Evolutionary conservation across 2,797 vertebrate genomes (phyloP), one percentile per base, ranked within the genome.

Genomic region (Selene dorsalis): DNA sequence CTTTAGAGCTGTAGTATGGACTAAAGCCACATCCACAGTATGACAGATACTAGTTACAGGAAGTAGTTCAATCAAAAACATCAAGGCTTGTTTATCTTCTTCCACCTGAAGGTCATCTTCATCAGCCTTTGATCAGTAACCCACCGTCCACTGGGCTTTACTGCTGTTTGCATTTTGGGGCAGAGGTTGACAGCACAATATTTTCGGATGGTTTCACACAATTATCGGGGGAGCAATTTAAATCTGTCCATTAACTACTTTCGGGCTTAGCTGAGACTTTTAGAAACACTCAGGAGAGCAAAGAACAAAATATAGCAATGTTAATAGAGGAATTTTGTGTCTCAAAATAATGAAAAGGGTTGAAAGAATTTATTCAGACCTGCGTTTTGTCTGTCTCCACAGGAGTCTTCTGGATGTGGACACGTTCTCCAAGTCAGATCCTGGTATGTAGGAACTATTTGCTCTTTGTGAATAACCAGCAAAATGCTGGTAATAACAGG

Each of bases 351-450:
- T 39, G 28, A 58, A n/a, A 56, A 30, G 10, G 3, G 10, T 47
- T 47, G 20, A 47, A 58, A 56, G 24, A 39, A 73, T 56, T 2
- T 0, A n/a, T 85, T 74, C 52, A 82, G 16, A 80, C 71, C 11
- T 72, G 10, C 9, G 3, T 24, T 55, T 68, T 57, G 66, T 7
- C 43, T 91, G 26, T 84, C 55, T 91, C 75, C 63, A 35, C 88
- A 98, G 97, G 95, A 96, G 89, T 87, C 94, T 98, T 17, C 95
- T 98, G 92, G 97, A 98, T 75, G 94, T 98, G 91, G 97, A 98
- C 76, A 98, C 97, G 10, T 98, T 98, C 93, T 98, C 97, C 89
- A 98, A 98, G 78, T 98, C 96, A 39, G 97, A 98, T 84, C 97
- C 97, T 75, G 96, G 97, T 98, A 95, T 84, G 96, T 94, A 65